Base-by-base conservation (phyloP, 1,140 invertebrate species). In the Conopomorpha cramerella region DNA sequence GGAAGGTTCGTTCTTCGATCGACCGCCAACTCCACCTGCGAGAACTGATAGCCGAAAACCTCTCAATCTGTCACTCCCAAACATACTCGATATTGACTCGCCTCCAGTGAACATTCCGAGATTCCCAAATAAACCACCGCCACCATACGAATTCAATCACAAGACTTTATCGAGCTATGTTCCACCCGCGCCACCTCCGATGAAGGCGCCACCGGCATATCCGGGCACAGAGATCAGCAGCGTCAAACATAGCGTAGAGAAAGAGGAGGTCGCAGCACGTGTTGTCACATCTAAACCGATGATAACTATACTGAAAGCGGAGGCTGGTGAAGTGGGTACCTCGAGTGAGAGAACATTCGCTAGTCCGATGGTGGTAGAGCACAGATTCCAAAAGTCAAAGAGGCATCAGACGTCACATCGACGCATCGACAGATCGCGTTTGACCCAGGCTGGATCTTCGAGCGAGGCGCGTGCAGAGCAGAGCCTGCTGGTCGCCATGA, bases 211-310 rank as follows among this genome's bases (percentile, higher is more conserved):
- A 10, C 71, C 67, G 4, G 66, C 67, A 1, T 71, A 72, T 41
- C 65, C 71, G 6, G 56, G 55, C 12, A 51, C 43, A 26, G 26
- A 49, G 33, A 39, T 27, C 12, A n/a, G 14, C 16, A 27, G 13
- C 26, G 27, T 42, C 25, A 66, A 62, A 48, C 51, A 63, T 47
- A 38, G 41, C 3, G 51, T 43, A 4, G 66, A 76, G 13, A 66
- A 73, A 42, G 84, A 86, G 64, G 85, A 87, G 70, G 79, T 84
- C 1, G 72, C 82, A 12, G 84, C 84, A 1, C 72, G 85, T 35
- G 84, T 86, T 30, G 85, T 87, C 3, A 86, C 84, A 2, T 84
- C 84, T 0, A 79, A 84, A 41, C 82, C 85, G 7, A 84, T 86
- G 59, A 85, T 85, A 14, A 87, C 79, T 51, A 84, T 86, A 42